A percentile compares a stretch with the other conserved stretches of the same genome.
Conservation (phyloP, 2,888 invertebrate species). For the Caenorhabditis wallacei region DNA sequence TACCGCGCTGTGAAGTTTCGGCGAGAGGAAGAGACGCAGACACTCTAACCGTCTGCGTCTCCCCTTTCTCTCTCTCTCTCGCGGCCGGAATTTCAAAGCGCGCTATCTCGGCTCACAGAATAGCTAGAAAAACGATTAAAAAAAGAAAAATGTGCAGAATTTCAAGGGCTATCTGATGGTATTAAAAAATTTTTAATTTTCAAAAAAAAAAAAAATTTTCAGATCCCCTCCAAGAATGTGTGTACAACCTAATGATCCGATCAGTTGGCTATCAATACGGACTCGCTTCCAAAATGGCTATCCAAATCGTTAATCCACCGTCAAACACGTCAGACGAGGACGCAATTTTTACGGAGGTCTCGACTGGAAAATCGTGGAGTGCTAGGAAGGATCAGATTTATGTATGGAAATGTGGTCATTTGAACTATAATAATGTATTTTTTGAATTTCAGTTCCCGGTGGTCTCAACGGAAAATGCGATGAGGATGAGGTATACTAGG, state of each 20-base stretch:
- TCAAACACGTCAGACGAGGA: slow-evolving; percentile 92
- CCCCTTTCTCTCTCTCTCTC: not conserved
- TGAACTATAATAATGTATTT: not conserved
- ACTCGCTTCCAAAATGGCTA: slow-evolving; percentile 76
- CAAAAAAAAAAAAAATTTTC: not conserved
- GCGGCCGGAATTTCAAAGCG: not conserved
- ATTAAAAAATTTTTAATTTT: not conserved
- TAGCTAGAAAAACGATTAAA: not conserved
- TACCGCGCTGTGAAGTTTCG: not conserved
- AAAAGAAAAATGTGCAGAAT: not conserved
- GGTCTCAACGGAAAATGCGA: slow-evolving; percentile 87
- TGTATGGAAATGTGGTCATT: slow-evolving; percentile 33
- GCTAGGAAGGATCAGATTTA: slow-evolving; percentile 69
- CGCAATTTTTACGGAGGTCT: slow-evolving; percentile 84
- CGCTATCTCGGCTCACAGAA: not conserved
- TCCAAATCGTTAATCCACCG: slow-evolving; percentile 89
- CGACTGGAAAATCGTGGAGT: slow-evolving; percentile 66
- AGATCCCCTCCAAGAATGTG: slow-evolving; percentile 74
- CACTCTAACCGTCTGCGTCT: not conserved
- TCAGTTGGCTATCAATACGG: slow-evolving; percentile 81
- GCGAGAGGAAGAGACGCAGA: slow-evolving; percentile 2
- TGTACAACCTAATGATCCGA: slow-evolving; percentile 75
- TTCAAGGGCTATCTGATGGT: not conserved
- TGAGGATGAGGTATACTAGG: slow-evolving; percentile 83
- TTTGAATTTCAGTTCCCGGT: slow-evolving; percentile 93